phyloP scores from a whole-genome alignment of 2,113 vertebrate species.

The Pterocles orientalis region DNA sequence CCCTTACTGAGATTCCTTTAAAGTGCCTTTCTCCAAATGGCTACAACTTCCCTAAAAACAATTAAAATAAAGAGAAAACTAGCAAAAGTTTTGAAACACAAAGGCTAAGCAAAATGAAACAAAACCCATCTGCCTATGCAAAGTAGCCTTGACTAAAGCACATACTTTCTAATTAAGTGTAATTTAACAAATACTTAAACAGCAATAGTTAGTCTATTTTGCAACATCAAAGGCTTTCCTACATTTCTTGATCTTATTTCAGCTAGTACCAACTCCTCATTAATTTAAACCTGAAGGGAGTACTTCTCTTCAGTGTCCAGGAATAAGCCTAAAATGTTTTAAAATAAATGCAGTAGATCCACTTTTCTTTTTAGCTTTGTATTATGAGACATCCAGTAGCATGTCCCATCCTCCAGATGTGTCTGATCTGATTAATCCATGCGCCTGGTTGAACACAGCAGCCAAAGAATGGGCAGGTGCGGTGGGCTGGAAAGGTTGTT shows the following conservation, averaged over 20 bases:
- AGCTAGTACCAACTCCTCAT: background rate
- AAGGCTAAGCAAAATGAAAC: background rate
- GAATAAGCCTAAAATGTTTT: background rate
- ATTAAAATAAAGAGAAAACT: slow-evolving; percentile 13
- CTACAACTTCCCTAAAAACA: background rate
- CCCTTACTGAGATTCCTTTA: background rate
- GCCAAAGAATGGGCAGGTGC: background rate
- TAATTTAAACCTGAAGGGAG: background rate
- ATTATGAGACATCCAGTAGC: background rate
- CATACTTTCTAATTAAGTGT: background rate
- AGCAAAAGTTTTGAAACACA: background rate
- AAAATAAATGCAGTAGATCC: background rate
- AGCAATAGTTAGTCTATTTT: background rate
- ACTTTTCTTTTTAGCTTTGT: background rate
- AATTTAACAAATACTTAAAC: slow-evolving; percentile 5
- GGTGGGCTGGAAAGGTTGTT: background rate
- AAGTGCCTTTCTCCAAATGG: background rate
- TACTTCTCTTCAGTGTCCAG: background rate
- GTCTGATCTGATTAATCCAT: background rate
- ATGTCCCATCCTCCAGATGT: background rate
- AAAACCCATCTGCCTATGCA: background rate
- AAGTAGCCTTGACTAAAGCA: background rate
- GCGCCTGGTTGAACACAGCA: fast-evolving
- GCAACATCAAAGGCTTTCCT: background rate
- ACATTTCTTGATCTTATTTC: background rate